These are phyloP conservation scores for Sebastes variabilis DNA, from an alignment of 2,797 vertebrate species.

Conservation along the genomic window DNA sequence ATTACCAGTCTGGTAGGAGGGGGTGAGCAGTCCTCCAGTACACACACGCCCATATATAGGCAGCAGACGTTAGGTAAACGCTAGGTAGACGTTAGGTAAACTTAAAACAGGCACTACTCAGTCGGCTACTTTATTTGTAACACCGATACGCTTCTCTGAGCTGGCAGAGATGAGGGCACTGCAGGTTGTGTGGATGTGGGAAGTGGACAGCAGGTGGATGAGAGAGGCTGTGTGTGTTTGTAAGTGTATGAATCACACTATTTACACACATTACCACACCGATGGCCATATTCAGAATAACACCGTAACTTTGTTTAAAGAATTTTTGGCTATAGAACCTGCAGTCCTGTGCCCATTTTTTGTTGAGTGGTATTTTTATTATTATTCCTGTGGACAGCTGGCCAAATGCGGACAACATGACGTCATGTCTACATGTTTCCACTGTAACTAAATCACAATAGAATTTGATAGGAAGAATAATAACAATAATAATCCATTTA, in stretches of 20 bases:
- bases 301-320: slow-evolving; percentile 32
- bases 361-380: slow-evolving; percentile 22
- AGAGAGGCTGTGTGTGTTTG: slow-evolving; percentile 25
- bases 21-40: slow-evolving; percentile 30
- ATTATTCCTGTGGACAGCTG: slow-evolving; percentile 10
- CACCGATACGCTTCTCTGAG: slow-evolving; percentile 70
- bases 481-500: slow-evolving; percentile 3
- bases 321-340: slow-evolving; percentile 26
- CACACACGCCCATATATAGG: slow-evolving; percentile 80
- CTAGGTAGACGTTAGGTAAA: slow-evolving; percentile 86
- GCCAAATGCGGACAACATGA: slow-evolving; percentile 62
- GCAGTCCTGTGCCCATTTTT: slow-evolving; percentile 33
- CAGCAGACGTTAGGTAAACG: slow-evolving; percentile 86
- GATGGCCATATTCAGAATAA: slow-evolving; percentile 42
- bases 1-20: slow-evolving; percentile 37
- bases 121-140: slow-evolving; percentile 76
- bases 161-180: slow-evolving; percentile 51
- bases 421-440: slow-evolving; percentile 61
- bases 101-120: slow-evolving; percentile 74
- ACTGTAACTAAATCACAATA: slow-evolving; percentile 47
- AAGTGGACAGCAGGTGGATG: slow-evolving; percentile 59
- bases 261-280: slow-evolving; percentile 48
- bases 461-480: slow-evolving; percentile 22
- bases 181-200: slow-evolving; percentile 48
- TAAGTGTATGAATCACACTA: slow-evolving; percentile 43